Conservation (phyloP, 2,888 invertebrate genomes). For the Platycheirus rosarum region DNA sequence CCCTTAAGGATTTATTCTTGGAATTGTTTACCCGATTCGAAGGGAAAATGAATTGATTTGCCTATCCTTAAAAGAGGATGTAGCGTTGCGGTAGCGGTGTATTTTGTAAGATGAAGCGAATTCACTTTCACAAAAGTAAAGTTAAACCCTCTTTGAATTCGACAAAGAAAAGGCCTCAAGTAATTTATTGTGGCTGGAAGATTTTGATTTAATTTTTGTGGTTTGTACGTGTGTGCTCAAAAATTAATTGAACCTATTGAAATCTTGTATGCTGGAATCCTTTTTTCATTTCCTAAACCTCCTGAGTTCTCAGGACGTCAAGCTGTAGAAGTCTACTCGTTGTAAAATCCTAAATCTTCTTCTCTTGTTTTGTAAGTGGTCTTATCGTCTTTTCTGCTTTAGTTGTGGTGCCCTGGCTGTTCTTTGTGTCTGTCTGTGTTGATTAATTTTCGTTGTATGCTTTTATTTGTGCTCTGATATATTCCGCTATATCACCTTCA, state of each 20-base stretch:
- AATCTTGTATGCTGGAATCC: slow-evolving; percentile 56
- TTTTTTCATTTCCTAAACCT: slow-evolving; percentile 20
- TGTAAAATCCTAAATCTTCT: slow-evolving; percentile 58
- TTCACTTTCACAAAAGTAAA: slow-evolving; percentile 21
- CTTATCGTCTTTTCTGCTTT: slow-evolving; percentile 37
- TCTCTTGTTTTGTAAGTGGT: no score
- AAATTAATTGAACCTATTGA: slow-evolving; percentile 74
- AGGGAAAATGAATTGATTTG: slow-evolving; percentile 54
- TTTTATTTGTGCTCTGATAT: slow-evolving; percentile 51
- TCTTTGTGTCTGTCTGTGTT: slow-evolving; percentile 58
- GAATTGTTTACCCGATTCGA: slow-evolving; percentile 43
- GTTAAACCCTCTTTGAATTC: background rate
- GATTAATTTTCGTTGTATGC: slow-evolving; percentile 70
- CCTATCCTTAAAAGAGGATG: slow-evolving; percentile 15
- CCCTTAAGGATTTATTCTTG: background rate
- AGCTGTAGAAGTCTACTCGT: slow-evolving; percentile 32
- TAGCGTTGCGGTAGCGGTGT: slow-evolving; percentile 4
- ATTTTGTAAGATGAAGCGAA: background rate
- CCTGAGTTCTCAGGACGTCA: slow-evolving; percentile 16
- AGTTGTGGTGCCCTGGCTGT: background rate
- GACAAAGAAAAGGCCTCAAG: slow-evolving; percentile 43
- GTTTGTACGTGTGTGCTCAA: slow-evolving; percentile 71
- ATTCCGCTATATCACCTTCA: slow-evolving; percentile 29
- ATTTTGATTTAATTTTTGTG: slow-evolving; percentile 75
- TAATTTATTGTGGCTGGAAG: slow-evolving; percentile 61